These are phyloP conservation scores for Poeciliopsis prolifica DNA, from an alignment of 2,113 vertebrate species.

Conservation along the genomic window DNA sequence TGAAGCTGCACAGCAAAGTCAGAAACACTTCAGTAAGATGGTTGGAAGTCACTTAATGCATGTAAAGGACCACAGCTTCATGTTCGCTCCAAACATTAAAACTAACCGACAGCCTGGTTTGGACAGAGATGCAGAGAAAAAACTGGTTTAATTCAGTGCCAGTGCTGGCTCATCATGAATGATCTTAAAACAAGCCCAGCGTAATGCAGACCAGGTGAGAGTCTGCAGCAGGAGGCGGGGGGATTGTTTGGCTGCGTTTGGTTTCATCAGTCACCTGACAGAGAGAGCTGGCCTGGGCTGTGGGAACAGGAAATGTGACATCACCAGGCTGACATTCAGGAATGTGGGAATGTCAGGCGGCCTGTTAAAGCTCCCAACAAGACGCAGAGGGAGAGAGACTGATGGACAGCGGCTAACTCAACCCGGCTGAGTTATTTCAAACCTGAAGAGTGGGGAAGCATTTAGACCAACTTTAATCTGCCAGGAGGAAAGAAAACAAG, in stretches of 20 bases:
- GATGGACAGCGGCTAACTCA: constrained; percentile 32
- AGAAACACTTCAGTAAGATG: constrained; percentile 42
- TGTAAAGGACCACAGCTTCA: constrained; percentile 50
- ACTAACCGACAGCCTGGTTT: constrained; percentile 55
- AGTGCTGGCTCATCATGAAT: constrained; percentile 54
- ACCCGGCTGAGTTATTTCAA: constrained; percentile 19
- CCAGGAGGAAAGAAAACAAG: background rate
- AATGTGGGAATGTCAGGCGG: constrained; percentile 75
- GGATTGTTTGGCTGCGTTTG: constrained; percentile 26
- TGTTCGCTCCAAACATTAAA: constrained; percentile 52
- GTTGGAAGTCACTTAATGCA: constrained; percentile 49
- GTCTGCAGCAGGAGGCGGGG: constrained; percentile 5
- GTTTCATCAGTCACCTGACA: constrained; percentile 68
- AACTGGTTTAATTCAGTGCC: constrained; percentile 43
- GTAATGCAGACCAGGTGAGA: constrained; percentile 16
- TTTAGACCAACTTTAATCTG: background rate
- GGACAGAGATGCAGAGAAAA: constrained; percentile 51
- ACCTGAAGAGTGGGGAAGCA: background rate
- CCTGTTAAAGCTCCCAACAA: constrained; percentile 50
- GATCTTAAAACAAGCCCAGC: constrained; percentile 44
- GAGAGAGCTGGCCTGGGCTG: constrained; percentile 44
- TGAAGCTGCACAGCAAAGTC: constrained; percentile 33
- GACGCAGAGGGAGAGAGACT: constrained; percentile 29
- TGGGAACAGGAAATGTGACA: constrained; percentile 79
- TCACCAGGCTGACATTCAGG: constrained; percentile 74